Conservation (phyloP, 2,888 invertebrate genomes). For the Drosophila planitibia region DNA sequence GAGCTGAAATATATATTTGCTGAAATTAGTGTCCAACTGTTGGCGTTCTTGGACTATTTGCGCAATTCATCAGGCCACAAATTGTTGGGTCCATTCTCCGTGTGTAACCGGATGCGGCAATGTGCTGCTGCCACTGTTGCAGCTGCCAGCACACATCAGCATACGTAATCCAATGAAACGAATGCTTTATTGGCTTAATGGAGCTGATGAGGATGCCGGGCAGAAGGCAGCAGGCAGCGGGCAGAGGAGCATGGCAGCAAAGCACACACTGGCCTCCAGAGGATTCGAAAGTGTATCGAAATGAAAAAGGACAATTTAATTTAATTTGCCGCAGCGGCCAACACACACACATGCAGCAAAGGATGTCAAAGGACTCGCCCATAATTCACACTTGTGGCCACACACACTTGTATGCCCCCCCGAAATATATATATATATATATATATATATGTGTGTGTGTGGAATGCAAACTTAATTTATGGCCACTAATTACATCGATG, state of each 20-base stretch:
- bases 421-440: not conserved
- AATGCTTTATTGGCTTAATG: constrained; percentile 81
- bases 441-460: not conserved
- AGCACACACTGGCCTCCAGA: constrained; percentile 44
- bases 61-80: constrained; percentile 72
- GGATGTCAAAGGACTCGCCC: constrained; percentile 53
- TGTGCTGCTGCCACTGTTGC: constrained; percentile 3
- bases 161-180: constrained; percentile 81
- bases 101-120: constrained; percentile 74
- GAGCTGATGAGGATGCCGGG: constrained; percentile 68
- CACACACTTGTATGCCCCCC: constrained; percentile 21
- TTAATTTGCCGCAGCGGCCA: constrained; percentile 76
- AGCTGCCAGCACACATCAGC: constrained; percentile 57
- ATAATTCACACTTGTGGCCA: constrained; percentile 79
- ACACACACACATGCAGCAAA: constrained; percentile 36
- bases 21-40: constrained; percentile 52
- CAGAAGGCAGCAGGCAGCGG: not conserved
- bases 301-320: constrained; percentile 84
- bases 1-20: constrained; percentile 41
- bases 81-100: constrained; percentile 51
- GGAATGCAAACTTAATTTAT: constrained; percentile 73
- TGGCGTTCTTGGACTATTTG: constrained; percentile 56
- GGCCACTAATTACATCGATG: constrained; percentile 83
- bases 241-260: not conserved
- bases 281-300: constrained; percentile 75